Base-by-base conservation (phyloP, 2,888 invertebrate species). In the Andrena hattorfiana region DNA sequence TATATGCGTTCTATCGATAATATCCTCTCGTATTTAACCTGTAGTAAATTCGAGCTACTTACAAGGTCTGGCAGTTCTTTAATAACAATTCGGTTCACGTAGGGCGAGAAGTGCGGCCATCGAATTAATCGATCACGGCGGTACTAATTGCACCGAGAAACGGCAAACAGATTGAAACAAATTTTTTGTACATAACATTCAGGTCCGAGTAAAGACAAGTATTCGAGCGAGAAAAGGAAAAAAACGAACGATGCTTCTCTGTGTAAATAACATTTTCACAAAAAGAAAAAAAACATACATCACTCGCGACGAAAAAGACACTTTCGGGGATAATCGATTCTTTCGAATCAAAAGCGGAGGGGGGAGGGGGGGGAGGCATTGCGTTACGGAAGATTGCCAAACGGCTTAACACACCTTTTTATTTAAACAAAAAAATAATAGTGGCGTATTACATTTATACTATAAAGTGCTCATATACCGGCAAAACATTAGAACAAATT, bases 21-120 rank as follows among this genome's bases (percentile, higher is more conserved):
- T 84, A 84, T 84, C 83, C 83, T 69, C 83, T 69, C 78, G 83
- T 83, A 84, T 83, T 75, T 84, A 84, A 83, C 13, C 67, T 75
- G 73, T 79, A 83, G 79, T 79, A 84, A 84, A 84, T 76, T 83
- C 32, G 23, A 73, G 69, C 68, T 75, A 60, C 71, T 83, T 66
- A 79, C 71, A 79, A 69, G 42, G 83, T 83, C 84, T 83, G 84
- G 83, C 84, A 79, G 54, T 79, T 42, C 49, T 84, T 73, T 56
- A 56, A 56, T 69, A 73, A 67, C 42, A 66, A 79, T 79, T 84
- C 62, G 64, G 83, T 84, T 84, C 42, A 70, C 42, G 48, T 83
- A 76, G 83, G 20, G 16, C 54, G 30, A 60, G 42, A 59, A 63
- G 35, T 63, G 54, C 67, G 66, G 42, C 20, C 59, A 62, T 79